phyloP scores from a whole-genome alignment of 2,888 invertebrate species.

The Sinopyrophorus schimmeli region DNA sequence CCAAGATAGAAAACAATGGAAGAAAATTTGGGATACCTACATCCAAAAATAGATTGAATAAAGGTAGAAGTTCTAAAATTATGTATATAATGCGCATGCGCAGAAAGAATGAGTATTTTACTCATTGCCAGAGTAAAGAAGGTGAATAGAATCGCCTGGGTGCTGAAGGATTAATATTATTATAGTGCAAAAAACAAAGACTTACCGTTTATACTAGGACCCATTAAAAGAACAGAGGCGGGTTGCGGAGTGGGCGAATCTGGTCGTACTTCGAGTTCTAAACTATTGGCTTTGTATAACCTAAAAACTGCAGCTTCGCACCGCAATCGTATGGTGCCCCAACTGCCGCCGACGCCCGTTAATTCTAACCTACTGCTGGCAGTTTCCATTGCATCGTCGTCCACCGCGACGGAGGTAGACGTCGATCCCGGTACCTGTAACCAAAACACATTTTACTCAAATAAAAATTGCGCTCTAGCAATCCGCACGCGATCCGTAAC shows the following conservation, averaged over 20 bases:
- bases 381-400: constrained; percentile 63
- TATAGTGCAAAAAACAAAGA: too few species aligned
- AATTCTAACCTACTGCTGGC: constrained; percentile 63
- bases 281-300: constrained; percentile 63
- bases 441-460: constrained; percentile 3
- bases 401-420: constrained; percentile 61
- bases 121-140: too few species aligned
- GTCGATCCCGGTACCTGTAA: constrained; percentile 65
- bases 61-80: too few species aligned
- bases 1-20: too few species aligned
- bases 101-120: too few species aligned
- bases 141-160: too few species aligned
- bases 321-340: constrained; percentile 61
- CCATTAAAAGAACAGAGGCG: constrained; percentile 62
- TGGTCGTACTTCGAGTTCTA: constrained; percentile 63
- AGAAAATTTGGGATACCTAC: too few species aligned
- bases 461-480: too few species aligned
- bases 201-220: constrained; percentile 46
- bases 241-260: constrained; percentile 63
- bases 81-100: too few species aligned
- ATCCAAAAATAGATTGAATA: too few species aligned
- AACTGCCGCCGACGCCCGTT: constrained; percentile 59
- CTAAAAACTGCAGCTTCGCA: constrained; percentile 68
- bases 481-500: too few species aligned
- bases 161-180: too few species aligned